Evolutionary conservation across 2,888 invertebrate genomes (phyloP).

Genomic region (Syrista parreyssii): DNA sequence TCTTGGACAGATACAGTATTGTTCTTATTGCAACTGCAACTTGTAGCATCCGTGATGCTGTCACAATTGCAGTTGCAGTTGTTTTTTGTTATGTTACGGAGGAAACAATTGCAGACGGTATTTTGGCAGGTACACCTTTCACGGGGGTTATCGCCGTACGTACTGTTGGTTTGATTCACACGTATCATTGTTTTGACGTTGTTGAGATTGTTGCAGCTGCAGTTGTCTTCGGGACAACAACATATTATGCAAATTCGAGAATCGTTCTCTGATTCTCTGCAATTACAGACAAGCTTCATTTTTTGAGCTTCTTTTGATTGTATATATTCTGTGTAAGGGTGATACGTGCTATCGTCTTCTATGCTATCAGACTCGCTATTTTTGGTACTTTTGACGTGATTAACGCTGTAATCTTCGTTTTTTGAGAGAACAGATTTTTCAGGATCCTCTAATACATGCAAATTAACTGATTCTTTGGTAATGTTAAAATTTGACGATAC

Average conservation of each 20-base stretch:
- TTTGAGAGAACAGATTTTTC: no score
- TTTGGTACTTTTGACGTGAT: no score
- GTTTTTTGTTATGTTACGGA: conserved; percentile 36
- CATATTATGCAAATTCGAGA: conserved; percentile 17
- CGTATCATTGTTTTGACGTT: conserved; percentile 43
- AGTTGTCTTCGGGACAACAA: not conserved
- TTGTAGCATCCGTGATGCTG: conserved; percentile 13
- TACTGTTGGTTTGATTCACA: conserved; percentile 11
- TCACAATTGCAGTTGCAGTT: conserved; percentile 33
- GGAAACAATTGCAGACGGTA: conserved; percentile 39
- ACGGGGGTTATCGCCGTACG: conserved; percentile 45
- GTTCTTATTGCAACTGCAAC: conserved; percentile 14
- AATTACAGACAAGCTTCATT: not conserved
- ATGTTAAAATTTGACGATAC: no score
- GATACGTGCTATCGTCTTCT: no score
- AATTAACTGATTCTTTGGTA: no score
- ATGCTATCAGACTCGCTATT: no score
- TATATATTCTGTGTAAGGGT: no score
- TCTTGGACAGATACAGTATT: not conserved
- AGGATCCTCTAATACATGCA: no score
- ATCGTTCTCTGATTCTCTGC: not conserved
- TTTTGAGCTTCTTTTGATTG: no score
- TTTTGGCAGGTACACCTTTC: conserved; percentile 44
- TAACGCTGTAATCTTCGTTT: no score
- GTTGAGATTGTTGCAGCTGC: conserved; percentile 1